Base-by-base conservation (phyloP, 30 jellyfish, hydroid and myxozoan species). In the Euphysa ruthae region DNA sequence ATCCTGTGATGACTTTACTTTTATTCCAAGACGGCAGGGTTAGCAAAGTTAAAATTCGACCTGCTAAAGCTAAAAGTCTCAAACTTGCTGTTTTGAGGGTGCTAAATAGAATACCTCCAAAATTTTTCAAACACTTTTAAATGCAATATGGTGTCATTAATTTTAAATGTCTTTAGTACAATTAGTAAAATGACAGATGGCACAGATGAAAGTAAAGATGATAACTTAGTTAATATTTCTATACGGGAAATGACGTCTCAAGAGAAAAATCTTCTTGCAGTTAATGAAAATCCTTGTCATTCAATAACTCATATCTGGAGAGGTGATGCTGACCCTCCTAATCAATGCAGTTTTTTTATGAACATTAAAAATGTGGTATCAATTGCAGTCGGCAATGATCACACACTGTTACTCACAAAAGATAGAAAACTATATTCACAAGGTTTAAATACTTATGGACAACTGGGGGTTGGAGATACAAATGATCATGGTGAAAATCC, bases 381-480 rank as follows among this genome's bases (percentile, higher is more conserved):
- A 31, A 80, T 73, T 52, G 93, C 95, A 15, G 66, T 88, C 28
- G 98, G 98, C 13, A 83, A 77, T 14, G 89, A 75, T 56, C 98
- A 90, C 58, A 71, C 46, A 13, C 35, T 90, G 4, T 15, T 81
- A 3, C 70, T 90, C 23, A 82, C 98, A 16, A 42, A 42, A 12
- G 75, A 81, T 22, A 35, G 35, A 14, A 52, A 61, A 30, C 83
- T 90, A 1, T 90, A 44, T 66, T 68, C 98, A 7, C 66, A 73
- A 23, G 98, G 98, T 1, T 12, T 61, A 4, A 90, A 90, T 63
- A 74, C 76, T 12, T 82, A 22, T 62, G 98, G 98, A 8, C 98
- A 90, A 66, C 75, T 90, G 18, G 98, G 98, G 12, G 73, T 81
- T 19, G 98, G 98, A 8, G 98, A 90, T 58, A 43, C 66, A 15